Evolutionary conservation across 2,888 invertebrate species (phyloP).

Genomic region (Phengaris alcon): DNA sequence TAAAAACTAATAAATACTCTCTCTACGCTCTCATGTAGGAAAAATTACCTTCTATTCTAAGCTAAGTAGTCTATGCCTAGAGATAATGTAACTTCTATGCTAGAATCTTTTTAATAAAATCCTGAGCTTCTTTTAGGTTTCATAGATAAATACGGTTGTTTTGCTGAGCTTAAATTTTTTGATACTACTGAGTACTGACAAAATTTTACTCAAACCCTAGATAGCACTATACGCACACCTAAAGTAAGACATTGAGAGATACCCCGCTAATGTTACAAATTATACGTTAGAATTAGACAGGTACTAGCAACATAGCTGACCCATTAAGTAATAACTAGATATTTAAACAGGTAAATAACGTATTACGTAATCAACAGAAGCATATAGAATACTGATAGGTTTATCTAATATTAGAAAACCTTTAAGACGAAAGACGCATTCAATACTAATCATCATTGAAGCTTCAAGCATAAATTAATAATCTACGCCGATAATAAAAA

Average conservation of each 20-base stretch:
- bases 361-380: neutral
- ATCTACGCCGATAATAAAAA: too few relatives aligned
- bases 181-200: slow-evolving; percentile 47
- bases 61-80: neutral
- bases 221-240: slow-evolving; percentile 45
- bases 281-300: too few relatives aligned
- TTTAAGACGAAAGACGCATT: too few relatives aligned
- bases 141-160: slow-evolving; percentile 56
- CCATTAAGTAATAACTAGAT: neutral
- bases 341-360: neutral
- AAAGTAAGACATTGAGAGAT: slow-evolving; percentile 37
- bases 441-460: too few relatives aligned
- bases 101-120: slow-evolving; percentile 3
- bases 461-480: too few relatives aligned
- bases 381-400: too few relatives aligned
- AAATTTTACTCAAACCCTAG: slow-evolving; percentile 29
- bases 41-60: neutral
- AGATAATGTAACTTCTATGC: neutral
- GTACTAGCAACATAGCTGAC: neutral
- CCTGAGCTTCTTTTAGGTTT: slow-evolving; percentile 29
- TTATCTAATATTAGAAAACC: too few relatives aligned
- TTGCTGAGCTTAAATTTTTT: slow-evolving; percentile 66
- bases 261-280: slow-evolving; percentile 32
- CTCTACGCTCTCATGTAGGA: neutral
- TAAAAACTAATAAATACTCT: neutral